These are phyloP conservation scores for Chaetops frenatus DNA, from an alignment of 2,113 vertebrate genomes.

Conservation along the genomic window DNA sequence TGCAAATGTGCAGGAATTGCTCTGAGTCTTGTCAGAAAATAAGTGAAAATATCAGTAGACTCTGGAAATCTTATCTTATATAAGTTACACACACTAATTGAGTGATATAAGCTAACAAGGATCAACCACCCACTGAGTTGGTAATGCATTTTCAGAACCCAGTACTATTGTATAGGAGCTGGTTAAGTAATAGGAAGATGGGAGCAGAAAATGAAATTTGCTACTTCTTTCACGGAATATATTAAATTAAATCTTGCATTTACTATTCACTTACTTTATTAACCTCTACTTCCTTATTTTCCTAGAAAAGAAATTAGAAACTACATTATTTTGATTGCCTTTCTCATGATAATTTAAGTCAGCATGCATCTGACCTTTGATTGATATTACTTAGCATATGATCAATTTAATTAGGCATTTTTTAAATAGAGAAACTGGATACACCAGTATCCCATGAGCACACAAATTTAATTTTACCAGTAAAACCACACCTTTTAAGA, in stretches of 20 bases:
- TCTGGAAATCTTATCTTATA: not conserved
- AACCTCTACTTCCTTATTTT: not conserved
- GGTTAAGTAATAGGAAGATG: not conserved
- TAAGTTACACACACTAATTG: not conserved
- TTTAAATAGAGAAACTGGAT: not conserved
- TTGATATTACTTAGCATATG: not conserved
- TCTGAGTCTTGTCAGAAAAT: not conserved
- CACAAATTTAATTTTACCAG: not conserved
- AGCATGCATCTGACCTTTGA: not conserved
- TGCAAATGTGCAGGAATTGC: not conserved
- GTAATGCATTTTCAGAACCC: not conserved
- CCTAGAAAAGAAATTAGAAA: not conserved
- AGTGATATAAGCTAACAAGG: not conserved
- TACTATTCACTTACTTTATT: not conserved
- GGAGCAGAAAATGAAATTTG: not conserved
- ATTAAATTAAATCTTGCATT: not conserved
- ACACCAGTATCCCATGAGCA: not conserved
- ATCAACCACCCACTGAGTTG: not conserved
- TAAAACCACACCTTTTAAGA: not conserved
- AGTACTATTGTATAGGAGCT: not conserved
- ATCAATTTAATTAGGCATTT: not conserved
- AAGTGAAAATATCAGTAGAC: not conserved
- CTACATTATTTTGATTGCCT: not conserved
- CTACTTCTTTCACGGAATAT: not conserved
- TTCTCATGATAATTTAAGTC: not conserved